These are phyloP conservation scores for Neodiprion fabricii DNA, from an alignment of 1,140 invertebrate genomes.

Conservation along the genomic window DNA sequence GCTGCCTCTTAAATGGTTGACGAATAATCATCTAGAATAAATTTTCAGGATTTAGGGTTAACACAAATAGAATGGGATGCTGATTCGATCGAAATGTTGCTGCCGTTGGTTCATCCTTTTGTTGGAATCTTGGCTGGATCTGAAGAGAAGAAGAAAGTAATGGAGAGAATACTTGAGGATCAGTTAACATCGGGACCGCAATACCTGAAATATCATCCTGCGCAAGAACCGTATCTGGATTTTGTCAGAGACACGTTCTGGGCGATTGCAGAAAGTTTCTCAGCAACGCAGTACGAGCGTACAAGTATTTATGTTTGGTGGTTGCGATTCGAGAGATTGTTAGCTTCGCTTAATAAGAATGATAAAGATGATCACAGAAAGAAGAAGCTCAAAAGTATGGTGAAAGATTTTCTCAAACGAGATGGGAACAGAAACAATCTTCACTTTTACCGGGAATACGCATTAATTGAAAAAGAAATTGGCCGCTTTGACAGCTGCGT, in stretches of 20 bases:
- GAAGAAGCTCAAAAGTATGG: conserved; percentile 59
- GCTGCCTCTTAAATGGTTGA: background rate
- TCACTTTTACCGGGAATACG: conserved; percentile 68
- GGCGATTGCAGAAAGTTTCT: conserved; percentile 40
- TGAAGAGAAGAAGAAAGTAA: conserved; percentile 48
- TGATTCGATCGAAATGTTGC: conserved; percentile 62
- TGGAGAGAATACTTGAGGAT: conserved; percentile 58
- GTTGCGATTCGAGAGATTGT: conserved; percentile 66
- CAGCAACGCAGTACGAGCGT: conserved; percentile 30
- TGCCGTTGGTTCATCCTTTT: conserved; percentile 58
- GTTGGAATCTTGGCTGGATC: conserved; percentile 49
- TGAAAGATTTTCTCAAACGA: conserved; percentile 66
- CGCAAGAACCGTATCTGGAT: conserved; percentile 66
- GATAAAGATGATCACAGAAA: conserved; percentile 52
- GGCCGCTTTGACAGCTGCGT: conserved; percentile 55
- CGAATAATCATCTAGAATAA: conserved; percentile 10
- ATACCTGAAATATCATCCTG: conserved; percentile 65
- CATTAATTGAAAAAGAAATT: conserved; percentile 67
- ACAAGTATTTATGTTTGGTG: conserved; percentile 66
- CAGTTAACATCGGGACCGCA: conserved; percentile 64
- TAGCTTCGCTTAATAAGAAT: conserved; percentile 52
- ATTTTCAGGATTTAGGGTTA: conserved; percentile 55
- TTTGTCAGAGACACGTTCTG: conserved; percentile 59
- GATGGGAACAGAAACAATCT: conserved; percentile 64
- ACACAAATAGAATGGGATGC: conserved; percentile 60